Conservation (phyloP, 1,140 invertebrate species). For the Dendrolimus kikuchii region DNA sequence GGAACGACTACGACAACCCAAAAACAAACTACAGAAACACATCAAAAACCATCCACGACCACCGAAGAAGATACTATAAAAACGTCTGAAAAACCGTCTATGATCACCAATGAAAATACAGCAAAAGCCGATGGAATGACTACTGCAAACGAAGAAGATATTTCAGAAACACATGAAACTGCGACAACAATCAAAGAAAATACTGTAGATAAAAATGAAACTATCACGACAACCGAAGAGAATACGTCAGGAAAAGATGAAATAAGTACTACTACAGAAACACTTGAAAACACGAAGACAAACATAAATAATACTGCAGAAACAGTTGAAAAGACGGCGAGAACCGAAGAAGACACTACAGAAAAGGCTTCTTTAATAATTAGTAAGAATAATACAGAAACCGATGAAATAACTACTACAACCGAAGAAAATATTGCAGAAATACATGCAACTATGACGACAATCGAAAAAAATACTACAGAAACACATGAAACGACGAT, state of each 20-base stretch:
- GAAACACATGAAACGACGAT: no score
- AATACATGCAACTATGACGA: no score
- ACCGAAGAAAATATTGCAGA: background rate
- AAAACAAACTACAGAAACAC: slow-evolving; percentile 1
- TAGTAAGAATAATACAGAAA: no score
- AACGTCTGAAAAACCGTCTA: background rate
- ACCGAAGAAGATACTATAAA: background rate
- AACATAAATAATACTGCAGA: no score
- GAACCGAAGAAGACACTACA: background rate
- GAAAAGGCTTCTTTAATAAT: no score
- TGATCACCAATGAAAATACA: background rate
- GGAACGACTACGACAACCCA: slow-evolving; percentile 7
- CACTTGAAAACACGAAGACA: no score
- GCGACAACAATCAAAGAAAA: background rate
- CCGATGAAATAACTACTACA: background rate
- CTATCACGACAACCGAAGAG: no score
- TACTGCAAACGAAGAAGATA: no score
- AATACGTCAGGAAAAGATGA: no score
- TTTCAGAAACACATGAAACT: background rate
- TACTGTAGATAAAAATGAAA: background rate
- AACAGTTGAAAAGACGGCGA: background rate
- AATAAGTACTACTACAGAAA: no score
- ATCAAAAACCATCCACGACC: slow-evolving; percentile 3
- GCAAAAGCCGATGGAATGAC: background rate
- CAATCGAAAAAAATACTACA: no score